A percentile compares a stretch with the other conserved stretches of the same genome.
phyloP scores from a whole-genome alignment of 1,140 invertebrate species.

The Achatina immaculata region DNA sequence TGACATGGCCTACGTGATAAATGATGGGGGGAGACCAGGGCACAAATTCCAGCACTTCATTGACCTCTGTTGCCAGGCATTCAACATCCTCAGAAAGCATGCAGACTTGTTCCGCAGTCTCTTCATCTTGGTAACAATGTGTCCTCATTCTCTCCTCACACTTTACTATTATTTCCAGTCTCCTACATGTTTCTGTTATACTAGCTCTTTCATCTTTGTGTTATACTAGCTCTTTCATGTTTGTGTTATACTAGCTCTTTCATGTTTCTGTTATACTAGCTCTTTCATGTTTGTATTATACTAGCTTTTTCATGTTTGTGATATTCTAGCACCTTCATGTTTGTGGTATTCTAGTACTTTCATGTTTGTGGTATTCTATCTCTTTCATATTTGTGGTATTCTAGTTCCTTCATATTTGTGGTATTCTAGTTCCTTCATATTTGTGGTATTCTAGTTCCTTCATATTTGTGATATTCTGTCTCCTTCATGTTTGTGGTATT shows the following conservation, averaged over 20 bases:
- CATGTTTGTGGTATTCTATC: not conserved
- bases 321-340: too few species aligned
- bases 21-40: conserved; percentile 93
- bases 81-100: conserved; percentile 95
- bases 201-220: too few species aligned
- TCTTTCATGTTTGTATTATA: not conserved
- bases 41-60: conserved; percentile 97
- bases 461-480: not conserved
- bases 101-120: conserved; percentile 92
- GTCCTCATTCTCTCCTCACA: conserved; percentile 17
- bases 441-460: not conserved
- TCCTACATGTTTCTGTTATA: too few species aligned
- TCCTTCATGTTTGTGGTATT: not conserved
- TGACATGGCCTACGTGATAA: conserved; percentile 99
- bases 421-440: too few species aligned
- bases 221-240: not conserved
- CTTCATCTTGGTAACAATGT: conserved; percentile 85
- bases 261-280: not conserved
- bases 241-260: not conserved
- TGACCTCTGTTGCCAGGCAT: conserved; percentile 96
- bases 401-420: too few species aligned
- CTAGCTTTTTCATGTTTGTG: too few species aligned
- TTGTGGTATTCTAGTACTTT: not conserved
- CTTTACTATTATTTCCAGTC: too few species aligned
- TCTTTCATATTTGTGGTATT: not conserved